Percentiles rank a stretch among this genome's conserved stretches.
Conservation (phyloP, 2,888 invertebrate species). For the Plebejus argus region DNA sequence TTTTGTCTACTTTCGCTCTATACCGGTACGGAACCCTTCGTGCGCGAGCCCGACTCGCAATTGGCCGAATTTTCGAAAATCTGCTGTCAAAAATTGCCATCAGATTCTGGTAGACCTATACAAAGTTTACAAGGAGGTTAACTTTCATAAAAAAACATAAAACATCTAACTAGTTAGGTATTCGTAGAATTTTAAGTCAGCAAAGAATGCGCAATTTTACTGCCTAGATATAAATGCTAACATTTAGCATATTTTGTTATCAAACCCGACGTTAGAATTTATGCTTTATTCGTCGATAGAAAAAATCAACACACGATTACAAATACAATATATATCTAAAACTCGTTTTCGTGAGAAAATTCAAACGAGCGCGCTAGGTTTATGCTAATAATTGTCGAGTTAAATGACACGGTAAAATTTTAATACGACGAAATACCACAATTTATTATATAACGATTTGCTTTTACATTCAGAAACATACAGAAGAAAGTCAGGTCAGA, state of each 20-base stretch:
- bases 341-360: conserved; percentile 27
- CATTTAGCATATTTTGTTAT: not conserved
- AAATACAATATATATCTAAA: not conserved
- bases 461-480: not conserved
- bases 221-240: not conserved
- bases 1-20: too few species aligned
- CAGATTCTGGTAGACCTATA: too few species aligned
- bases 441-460: conserved; percentile 5
- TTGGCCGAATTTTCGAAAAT: too few species aligned
- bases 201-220: not conserved
- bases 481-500: not conserved
- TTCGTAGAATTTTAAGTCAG: not conserved
- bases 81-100: too few species aligned
- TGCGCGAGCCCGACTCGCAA: too few species aligned
- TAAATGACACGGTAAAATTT: conserved; percentile 11
- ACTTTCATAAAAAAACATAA: not conserved
- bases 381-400: conserved; percentile 14
- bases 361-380: not conserved
- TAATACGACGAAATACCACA: conserved; percentile 10
- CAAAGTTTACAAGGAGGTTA: not conserved
- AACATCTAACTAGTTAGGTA: not conserved
- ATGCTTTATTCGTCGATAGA: not conserved
- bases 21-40: too few species aligned
- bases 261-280: not conserved
- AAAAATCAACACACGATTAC: not conserved